phyloP scores from a whole-genome alignment of 2,113 vertebrate genomes.

The Rhinoptilus africanus region DNA sequence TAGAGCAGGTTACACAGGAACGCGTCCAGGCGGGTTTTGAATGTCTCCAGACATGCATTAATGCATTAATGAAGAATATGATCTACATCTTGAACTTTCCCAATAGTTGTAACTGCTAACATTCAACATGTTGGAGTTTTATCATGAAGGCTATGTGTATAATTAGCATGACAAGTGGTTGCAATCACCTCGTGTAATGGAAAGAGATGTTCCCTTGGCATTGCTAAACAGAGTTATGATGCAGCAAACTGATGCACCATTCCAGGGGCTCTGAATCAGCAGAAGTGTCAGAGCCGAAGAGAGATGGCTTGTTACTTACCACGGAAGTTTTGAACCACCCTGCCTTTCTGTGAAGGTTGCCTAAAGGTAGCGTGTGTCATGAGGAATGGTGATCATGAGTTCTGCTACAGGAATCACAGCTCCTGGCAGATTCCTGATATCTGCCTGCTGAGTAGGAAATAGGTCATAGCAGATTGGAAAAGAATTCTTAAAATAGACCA shows the following conservation, averaged over 20 bases:
- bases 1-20: too few relatives aligned
- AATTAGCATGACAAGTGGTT: background rate
- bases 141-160: background rate
- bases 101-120: background rate
- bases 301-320: background rate
- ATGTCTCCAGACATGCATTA: too few relatives aligned
- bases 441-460: background rate
- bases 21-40: too few relatives aligned
- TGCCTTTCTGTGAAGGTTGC: background rate
- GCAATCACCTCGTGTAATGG: background rate
- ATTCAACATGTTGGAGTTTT: background rate
- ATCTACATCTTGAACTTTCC: background rate
- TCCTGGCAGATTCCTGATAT: background rate
- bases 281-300: background rate
- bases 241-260: background rate
- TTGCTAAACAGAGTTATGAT: background rate
- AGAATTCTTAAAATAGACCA: background rate
- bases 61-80: background rate
- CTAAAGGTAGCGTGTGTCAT: accelerated
- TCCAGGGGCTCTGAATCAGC: background rate
- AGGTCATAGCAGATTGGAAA: background rate
- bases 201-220: background rate
- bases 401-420: background rate
- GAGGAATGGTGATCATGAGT: background rate
- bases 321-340: background rate